Evolutionary conservation across 2,113 vertebrate species (phyloP), one percentile per base, ranked within the genome.

Genomic region (Bubo blakistoni): DNA sequence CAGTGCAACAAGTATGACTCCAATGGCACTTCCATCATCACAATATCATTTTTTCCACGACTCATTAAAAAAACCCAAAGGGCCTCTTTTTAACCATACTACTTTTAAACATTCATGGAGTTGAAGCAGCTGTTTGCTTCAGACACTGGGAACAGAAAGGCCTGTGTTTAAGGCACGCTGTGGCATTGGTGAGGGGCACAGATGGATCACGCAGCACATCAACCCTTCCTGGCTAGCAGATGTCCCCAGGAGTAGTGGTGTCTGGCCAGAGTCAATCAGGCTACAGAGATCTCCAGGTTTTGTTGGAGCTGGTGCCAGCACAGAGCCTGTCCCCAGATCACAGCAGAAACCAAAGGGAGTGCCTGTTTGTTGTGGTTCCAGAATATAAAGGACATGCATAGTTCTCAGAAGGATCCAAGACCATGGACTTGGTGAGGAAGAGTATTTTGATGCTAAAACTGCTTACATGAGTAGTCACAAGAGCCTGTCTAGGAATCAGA

Each of bases 291-390:
- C 38, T 71, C 26, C 26, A 46, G 18, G 20, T 93, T 67, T 51
- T 51, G 18, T 8, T 73, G 55, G 36, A 26, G 26, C 24, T 88
- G 76, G 29, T 62, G 55, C 16, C 29, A 66, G 59, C 16, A 55
- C n/a, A 59, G 22, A 77, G 15, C 17, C 34, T 76, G 18, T 91
- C 34, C 12, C 6, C 27, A 25, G 8, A 27, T 52, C 17, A n/a
- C 32, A 86, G 25, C 46, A 65, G 73, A 81, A 84, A 61, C 10
- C 27, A 52, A 58, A 72, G 19, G 15, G 7, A 67, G 34, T 11
- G 26, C 32, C 32, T 1, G 0, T 47, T 51, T 70, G 13, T 11
- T 1, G 0, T 49, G 27, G 34, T 61, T 26, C 44, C 34, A 3
- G 44, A 49, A 42, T 81, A 36, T 9, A 47, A 51, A 63, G 32